Base-by-base conservation (phyloP, 2,113 vertebrate genomes). In the Oophaga pumilio region DNA sequence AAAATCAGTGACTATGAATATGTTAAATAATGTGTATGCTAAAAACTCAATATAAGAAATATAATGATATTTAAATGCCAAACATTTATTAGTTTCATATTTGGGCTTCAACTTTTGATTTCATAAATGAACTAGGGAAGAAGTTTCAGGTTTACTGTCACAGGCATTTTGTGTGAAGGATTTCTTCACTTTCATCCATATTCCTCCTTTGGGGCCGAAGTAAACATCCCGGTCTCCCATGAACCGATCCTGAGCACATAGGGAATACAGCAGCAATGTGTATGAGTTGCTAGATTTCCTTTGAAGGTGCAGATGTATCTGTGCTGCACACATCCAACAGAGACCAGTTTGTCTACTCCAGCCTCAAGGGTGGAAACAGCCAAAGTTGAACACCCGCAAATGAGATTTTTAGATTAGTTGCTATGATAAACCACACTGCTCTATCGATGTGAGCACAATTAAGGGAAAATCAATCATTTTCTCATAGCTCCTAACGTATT, bases 121-220 rank as follows among this genome's bases (percentile, higher is more conserved):
- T 24, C 6, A 4, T 22, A 74, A 50, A 8, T 74, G 33, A 50
- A 74, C 71, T 43, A 74, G 33, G 49, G 18, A 8, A 74, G 18
- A 8, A 74, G 33, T 43, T 74, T 49, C 6, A 49, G 17, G 18
- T 74, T 74, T 74, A 74, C 33, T 74, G 18, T 74, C 4, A 17
- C 71, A 74, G 71, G 71, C 33, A 74, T 74, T 74, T 74, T 74
- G 9, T 74, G 71, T 74, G 33, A 74, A 20, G 71, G 71, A 74
- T 74, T 50, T 50, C 71, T 49, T 74, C 71, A 74, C 71, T 74
- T 74, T 74, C 43, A 74, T 74, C 71, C 43, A 50, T 10, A 49
- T 73, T 73, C 69, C 71, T 74, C 43, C 20, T 18, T 50, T 49
- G 18, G 13, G 71, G 71, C 33, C 22, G 17, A 74, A 49, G 71